These are phyloP conservation scores for Pungitius pungitius DNA, from an alignment of 2,113 vertebrate species.

Conservation along the genomic window DNA sequence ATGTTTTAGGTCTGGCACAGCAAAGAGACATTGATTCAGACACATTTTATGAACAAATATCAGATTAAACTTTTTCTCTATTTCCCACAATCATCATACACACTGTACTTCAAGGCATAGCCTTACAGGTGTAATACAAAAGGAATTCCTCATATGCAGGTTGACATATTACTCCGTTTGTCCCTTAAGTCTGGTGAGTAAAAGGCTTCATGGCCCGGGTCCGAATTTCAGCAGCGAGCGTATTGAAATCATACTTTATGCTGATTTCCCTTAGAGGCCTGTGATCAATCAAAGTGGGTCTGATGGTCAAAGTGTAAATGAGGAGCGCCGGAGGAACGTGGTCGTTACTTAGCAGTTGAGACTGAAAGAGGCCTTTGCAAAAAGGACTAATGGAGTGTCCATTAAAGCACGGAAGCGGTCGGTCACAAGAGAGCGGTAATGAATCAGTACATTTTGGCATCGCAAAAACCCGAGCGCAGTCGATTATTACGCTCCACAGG, in stretches of 20 bases:
- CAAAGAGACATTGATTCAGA: neutral
- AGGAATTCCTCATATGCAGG: neutral
- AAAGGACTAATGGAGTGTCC: constrained; percentile 48
- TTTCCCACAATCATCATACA: neutral
- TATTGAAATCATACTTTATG: constrained; percentile 16
- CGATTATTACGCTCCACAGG: neutral
- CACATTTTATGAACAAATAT: neutral
- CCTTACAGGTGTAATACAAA: neutral
- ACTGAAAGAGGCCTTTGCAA: constrained; percentile 5
- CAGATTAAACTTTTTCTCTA: neutral
- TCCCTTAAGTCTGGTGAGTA: neutral
- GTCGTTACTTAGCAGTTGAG: constrained; percentile 1
- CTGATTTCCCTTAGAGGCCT: constrained; percentile 2
- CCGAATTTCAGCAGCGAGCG: constrained; percentile 5
- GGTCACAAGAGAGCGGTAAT: constrained; percentile 20
- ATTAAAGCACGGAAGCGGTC: constrained; percentile 48
- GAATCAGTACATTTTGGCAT: constrained; percentile 7
- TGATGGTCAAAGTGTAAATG: neutral
- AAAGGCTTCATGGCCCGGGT: neutral
- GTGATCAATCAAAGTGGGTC: constrained; percentile 2
- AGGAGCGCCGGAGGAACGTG: neutral
- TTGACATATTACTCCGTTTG: neutral
- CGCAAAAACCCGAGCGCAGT: constrained; percentile 10
- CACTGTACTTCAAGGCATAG: neutral
- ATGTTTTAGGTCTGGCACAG: neutral